Percentiles rank a stretch among this genome's conserved stretches.
Conservation (phyloP, 2,888 invertebrate genomes). For the Parnassius orleans region DNA sequence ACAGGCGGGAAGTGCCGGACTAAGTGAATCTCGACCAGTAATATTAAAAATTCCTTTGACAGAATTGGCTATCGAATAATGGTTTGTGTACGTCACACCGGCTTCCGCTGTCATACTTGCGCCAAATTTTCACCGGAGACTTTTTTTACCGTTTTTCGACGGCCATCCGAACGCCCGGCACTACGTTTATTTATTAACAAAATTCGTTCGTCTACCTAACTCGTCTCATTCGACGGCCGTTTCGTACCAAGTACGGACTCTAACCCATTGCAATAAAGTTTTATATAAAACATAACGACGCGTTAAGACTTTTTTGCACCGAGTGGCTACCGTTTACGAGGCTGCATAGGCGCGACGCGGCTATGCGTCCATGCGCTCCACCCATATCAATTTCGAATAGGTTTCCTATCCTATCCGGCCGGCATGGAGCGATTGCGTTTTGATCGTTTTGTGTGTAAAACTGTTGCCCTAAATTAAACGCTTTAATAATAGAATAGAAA, state of each 20-base stretch:
- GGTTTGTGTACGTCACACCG: constrained; percentile 69
- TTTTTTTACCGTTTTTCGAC: constrained; percentile 67
- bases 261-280: constrained; percentile 45
- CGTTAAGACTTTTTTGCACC: constrained; percentile 49
- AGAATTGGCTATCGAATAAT: constrained; percentile 69
- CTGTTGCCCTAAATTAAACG: constrained; percentile 79
- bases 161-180: constrained; percentile 61
- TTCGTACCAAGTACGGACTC: constrained; percentile 39
- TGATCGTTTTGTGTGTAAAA: constrained; percentile 78
- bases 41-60: constrained; percentile 78
- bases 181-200: constrained; percentile 80
- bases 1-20: constrained; percentile 40
- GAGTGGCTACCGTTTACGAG: constrained; percentile 67
- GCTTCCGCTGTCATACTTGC: constrained; percentile 73
- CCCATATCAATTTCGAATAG: constrained; percentile 81
- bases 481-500: constrained; percentile 78
- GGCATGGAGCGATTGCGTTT: constrained; percentile 72
- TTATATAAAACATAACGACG: constrained; percentile 35
- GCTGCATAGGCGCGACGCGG: constrained; percentile 71
- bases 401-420: constrained; percentile 75
- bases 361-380: constrained; percentile 68
- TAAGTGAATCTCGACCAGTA: constrained; percentile 61
- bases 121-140: constrained; percentile 66
- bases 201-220: constrained; percentile 72
- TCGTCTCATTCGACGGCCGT: constrained; percentile 43